Base-by-base conservation (phyloP, 2,888 invertebrate species). In the Xestia c-nigrum region DNA sequence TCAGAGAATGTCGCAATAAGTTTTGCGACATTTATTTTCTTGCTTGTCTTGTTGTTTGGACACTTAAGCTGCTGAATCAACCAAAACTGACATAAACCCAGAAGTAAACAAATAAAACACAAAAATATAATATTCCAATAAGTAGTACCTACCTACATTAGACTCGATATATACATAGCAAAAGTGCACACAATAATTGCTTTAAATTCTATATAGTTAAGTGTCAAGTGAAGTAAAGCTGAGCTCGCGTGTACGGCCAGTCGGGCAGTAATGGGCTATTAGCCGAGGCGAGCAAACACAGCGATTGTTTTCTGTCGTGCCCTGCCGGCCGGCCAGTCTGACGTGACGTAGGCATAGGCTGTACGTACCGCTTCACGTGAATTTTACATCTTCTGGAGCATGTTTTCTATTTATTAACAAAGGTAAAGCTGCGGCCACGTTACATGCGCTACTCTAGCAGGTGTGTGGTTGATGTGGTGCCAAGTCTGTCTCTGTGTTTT, bases 241-340 rank as follows among this genome's bases (percentile, higher is more conserved):
- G 47, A 61, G 88, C 66, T 87, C 78, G 88, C 89, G 87, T 87
- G 88, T 89, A 82, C 88, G 86, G 88, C 88, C 80, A 80, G 83
- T 93, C 89, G 86, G 88, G 87, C 81, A 80, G 83, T 93, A 94
- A 94, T 93, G 85, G 91, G 73, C 93, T 87, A 93, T 94, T 94
- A 94, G 88, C 78, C 80, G 80, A 86, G 79, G 84, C 89, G 85
- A 90, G 91, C 89, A 93, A 94, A 94, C 93, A 93, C 85, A 81
- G 84, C 84, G 89, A 93, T 93, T 93, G 93, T 92, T 94, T 93
- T 92, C 84, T 90, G 86, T 89, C 92, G 91, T 91, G 92, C 64
- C 68, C 74, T 72, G 67, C 76, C 59, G 55, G 61, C 69, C 80
- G 72, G 87, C 57, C 68, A 65, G 59, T 47, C 81, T 67, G 66